Evolutionary conservation across 2,888 invertebrate species (phyloP), one percentile per base, ranked within the genome.

Genomic region (Sabatieria punctata): DNA sequence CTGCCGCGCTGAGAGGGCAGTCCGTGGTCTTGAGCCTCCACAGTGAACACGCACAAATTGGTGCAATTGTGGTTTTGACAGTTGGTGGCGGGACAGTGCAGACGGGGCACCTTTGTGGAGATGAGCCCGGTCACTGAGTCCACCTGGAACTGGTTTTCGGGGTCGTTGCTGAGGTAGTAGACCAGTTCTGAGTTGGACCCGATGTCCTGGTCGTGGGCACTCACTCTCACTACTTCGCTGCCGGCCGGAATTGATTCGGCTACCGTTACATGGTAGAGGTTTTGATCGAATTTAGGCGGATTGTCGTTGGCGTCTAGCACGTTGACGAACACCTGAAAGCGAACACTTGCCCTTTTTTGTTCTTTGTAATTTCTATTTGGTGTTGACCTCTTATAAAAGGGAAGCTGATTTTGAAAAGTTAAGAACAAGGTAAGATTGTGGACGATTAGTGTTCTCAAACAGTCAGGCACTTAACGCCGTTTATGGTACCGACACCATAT

Each of bases 41-140:
- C 84, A 0, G 85, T 86, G 38, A 89, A 70, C 18, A 82, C 82
- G 65, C 88, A 86, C 54, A 49, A 36, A 2, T 49, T 23, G 2
- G 45, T 57, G 54, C 39, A 57, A 38, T 35, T 50, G 50, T 1
- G 46, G 23, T 37, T 18, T 83, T 55, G 81, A 79, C 0, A 82
- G 77, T 66, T 89, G 84, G 11, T 91, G 78, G 53, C 76, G 73
- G 66, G 91, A 91, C 63, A 85, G 82, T 1, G 80, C 81, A 4
- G 82, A 82, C 64, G 85, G 82, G 66, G 89, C 88, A 3, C 89
- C 89, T 2, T 74, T 1, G 86, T 80, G 24, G 85, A 76, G 48
- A 91, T 77, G 0, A 85, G 82, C 0, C 93, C 95, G 2, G 86
- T 85, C 27, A 78, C 66, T 44, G 75, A 72, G 65, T 93, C 91